Conservation (phyloP, 2,888 invertebrate species). For the Chrysolina oricalcia region DNA sequence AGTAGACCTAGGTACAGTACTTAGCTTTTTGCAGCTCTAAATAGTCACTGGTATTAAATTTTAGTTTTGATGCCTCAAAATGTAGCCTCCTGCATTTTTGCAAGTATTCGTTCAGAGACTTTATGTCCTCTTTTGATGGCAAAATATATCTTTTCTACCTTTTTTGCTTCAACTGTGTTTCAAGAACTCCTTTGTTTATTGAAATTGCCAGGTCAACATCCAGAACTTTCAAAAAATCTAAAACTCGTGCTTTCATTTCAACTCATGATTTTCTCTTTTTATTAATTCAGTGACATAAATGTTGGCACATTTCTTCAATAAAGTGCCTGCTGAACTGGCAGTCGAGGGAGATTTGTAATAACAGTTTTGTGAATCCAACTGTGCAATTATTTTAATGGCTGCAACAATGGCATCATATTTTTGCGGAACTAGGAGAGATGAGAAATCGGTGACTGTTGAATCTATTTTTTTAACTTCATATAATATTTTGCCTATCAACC, state of each 20-base stretch:
- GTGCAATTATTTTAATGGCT: conserved; percentile 16
- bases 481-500: neutral
- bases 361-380: neutral
- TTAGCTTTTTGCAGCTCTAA: conserved; percentile 4
- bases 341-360: conserved; percentile 12
- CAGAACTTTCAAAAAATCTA: conserved; percentile 16
- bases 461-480: conserved; percentile 11
- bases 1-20: no score
- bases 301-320: conserved; percentile 21
- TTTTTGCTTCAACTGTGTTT: neutral
- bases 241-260: neutral
- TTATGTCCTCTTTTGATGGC: neutral
- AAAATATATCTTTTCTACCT: neutral
- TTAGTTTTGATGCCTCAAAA: conserved; percentile 9
- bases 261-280: neutral
- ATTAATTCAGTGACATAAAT: conserved; percentile 22
- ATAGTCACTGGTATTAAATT: conserved; percentile 1
- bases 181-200: neutral
- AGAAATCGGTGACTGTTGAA: neutral
- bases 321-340: conserved; percentile 7
- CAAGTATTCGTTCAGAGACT: neutral
- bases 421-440: neutral
- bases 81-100: neutral
- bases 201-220: conserved; percentile 10
- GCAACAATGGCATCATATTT: conserved; percentile 14